A percentile compares a stretch with the other conserved stretches of the same genome.
Conservation (phyloP, 2,797 vertebrate species). For the Rhynchonycteris naso region DNA sequence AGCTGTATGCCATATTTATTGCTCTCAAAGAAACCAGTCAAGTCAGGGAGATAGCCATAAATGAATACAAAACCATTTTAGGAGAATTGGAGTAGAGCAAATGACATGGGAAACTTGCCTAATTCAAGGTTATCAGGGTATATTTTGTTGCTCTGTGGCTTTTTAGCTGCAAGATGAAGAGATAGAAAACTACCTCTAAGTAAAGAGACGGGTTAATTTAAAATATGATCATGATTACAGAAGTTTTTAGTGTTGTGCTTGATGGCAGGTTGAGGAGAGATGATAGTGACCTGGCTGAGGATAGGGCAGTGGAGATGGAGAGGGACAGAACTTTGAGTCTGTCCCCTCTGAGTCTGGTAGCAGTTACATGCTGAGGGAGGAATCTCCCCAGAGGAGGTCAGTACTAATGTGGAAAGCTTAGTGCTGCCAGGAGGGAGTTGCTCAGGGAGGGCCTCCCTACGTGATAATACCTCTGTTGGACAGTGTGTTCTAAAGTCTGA, state of each 20-base stretch:
- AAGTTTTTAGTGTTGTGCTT: background rate
- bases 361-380: background rate
- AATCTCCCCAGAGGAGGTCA: background rate
- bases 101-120: background rate
- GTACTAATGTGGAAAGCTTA: background rate
- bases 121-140: background rate
- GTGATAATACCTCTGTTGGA: background rate
- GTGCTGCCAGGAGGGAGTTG: background rate
- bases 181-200: conserved; percentile 12
- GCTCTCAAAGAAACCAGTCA: background rate
- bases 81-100: background rate
- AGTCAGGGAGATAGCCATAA: background rate
- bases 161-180: conserved; percentile 11
- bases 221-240: background rate
- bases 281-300: background rate
- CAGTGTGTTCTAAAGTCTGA: conserved; percentile 14
- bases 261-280: background rate
- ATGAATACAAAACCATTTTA: background rate
- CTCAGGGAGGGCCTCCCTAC: background rate
- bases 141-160: background rate
- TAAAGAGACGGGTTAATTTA: background rate
- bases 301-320: background rate
- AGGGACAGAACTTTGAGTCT: background rate
- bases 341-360: background rate
- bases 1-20: background rate